phyloP scores from a whole-genome alignment of 1,140 invertebrate genomes.

The Drosophila busckii region DNA sequence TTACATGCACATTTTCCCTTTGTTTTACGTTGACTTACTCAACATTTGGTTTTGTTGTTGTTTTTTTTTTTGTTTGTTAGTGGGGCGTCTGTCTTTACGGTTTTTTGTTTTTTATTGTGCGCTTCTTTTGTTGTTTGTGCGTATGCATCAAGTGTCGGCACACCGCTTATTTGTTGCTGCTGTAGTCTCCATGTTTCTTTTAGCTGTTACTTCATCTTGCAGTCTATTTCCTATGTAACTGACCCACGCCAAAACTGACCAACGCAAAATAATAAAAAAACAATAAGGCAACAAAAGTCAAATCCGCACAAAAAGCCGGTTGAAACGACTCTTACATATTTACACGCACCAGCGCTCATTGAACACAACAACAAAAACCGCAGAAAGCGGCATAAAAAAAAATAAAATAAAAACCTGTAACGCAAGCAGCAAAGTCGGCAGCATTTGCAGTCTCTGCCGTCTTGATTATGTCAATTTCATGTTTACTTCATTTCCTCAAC shows the following conservation, averaged over 20 bases:
- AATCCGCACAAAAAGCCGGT: constrained; percentile 69
- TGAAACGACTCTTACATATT: constrained; percentile 76
- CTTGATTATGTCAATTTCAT: constrained; percentile 74
- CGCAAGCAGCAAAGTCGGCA: constrained; percentile 37
- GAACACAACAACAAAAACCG: constrained; percentile 43
- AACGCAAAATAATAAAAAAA: constrained; percentile 45
- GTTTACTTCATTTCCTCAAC: constrained; percentile 74
- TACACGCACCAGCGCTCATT: constrained; percentile 75
- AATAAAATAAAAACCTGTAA: constrained; percentile 67
- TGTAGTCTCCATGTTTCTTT: constrained; percentile 40
- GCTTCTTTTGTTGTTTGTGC: constrained; percentile 8
- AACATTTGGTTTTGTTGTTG: constrained; percentile 32
- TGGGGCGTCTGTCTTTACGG: constrained; percentile 8
- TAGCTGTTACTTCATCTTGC: constrained; percentile 64
- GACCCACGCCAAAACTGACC: constrained; percentile 50
- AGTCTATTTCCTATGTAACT: constrained; percentile 64
- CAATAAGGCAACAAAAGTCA: constrained; percentile 23
- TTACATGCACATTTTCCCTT: constrained; percentile 41
- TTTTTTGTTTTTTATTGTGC: constrained; percentile 24
- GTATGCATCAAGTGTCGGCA: constrained; percentile 46
- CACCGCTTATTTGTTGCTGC: constrained; percentile 14
- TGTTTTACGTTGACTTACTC: constrained; percentile 36
- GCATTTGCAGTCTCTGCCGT: constrained; percentile 57
- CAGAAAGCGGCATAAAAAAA: constrained; percentile 30
- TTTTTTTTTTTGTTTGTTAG: constrained; percentile 1